Conservation (phyloP, 2,797 vertebrate species). For the Coilia nasus region DNA sequence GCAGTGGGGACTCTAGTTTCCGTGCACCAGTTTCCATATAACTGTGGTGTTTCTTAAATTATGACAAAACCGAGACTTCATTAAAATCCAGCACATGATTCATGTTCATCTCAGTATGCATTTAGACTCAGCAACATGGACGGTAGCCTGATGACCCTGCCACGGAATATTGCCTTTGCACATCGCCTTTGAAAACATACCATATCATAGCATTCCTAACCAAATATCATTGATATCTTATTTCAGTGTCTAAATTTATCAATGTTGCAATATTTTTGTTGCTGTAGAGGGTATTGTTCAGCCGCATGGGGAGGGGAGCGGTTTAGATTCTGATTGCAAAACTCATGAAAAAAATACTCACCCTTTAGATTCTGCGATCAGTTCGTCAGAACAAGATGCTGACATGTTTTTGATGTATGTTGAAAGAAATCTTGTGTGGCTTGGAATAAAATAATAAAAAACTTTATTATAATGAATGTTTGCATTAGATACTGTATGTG, state of each 20-base stretch:
- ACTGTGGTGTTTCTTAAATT: background rate
- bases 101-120: background rate
- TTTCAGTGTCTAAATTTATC: constrained; percentile 16
- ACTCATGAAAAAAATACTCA: background rate
- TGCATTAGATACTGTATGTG: background rate
- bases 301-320: background rate
- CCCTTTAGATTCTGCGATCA: constrained; percentile 9
- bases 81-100: background rate
- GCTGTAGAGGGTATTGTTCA: background rate
- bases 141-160: constrained; percentile 3
- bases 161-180: background rate
- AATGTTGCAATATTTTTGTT: constrained; percentile 14
- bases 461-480: background rate
- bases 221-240: constrained; percentile 2
- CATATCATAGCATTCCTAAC: constrained; percentile 17
- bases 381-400: background rate
- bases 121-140: background rate
- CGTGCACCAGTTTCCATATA: background rate
- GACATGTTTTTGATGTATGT: constrained; percentile 23
- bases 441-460: constrained; percentile 19
- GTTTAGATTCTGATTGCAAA: background rate
- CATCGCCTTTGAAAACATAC: background rate
- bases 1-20: constrained; percentile 66
- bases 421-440: constrained; percentile 15
- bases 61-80: background rate